Base-by-base conservation (phyloP, 2,113 vertebrate species). In the Tachuris rubrigastra region DNA sequence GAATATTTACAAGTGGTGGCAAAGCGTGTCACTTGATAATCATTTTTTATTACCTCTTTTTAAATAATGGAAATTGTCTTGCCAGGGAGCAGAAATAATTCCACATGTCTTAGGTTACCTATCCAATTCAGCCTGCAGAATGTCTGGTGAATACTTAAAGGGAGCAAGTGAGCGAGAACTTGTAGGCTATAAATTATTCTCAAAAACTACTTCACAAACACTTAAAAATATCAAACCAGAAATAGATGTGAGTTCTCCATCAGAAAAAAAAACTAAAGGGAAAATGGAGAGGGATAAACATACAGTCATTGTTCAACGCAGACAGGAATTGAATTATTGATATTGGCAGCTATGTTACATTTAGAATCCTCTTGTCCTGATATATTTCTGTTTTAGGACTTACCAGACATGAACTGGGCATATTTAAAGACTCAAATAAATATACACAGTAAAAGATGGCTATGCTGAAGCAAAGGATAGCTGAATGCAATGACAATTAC, bases 1-100 rank as follows among this genome's bases (percentile, higher is more conserved):
- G 50, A 96, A 74, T 95, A 90, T 94, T 96, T 95, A 93, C 85
- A 90, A 94, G 92, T 71, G 55, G 28, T 80, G 50, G 90, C 90
- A 94, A 88, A 94, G 30, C 3, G 0, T 93, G 72, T 80, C 75
- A 60, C 63, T 93, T 71, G 72, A 83, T 77, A 87, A 90, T 88
- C 0, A 62, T 53, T 87, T 95, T 87, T 85, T 88, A 83, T 94
- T 72, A 80, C 46, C 17, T 69, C 82, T 80, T 89, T 80, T 91
- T 77, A 90, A 93, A 91, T 81, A 91, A 37, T 96, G 50, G 89
- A 85, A 94, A 87, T 89, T 71, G 67, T 90, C 91, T 80, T 93
- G 12, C 73, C 7, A 74, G 13, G 42, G 67, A 91, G 46, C n/a
- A 91, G 71, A 76, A 91, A 90, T 90, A 86, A 90, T 90, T 76